phyloP scores from a whole-genome alignment of 1,140 invertebrate genomes.

The Brachystomella parvula region DNA sequence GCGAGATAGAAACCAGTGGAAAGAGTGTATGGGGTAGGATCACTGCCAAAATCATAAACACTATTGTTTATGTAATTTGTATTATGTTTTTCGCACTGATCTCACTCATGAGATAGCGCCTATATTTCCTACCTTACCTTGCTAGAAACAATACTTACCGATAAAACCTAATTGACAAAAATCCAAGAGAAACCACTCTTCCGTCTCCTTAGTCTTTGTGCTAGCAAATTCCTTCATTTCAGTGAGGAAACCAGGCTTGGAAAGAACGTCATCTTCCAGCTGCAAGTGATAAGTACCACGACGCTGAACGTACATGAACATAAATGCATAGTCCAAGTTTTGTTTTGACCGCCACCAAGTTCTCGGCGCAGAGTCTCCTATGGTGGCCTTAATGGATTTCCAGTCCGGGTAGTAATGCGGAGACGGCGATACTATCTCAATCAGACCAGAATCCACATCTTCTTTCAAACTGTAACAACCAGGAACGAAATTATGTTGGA shows the following conservation, averaged over 20 bases:
- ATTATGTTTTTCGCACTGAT: too few relatives aligned
- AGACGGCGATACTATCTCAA: slow-evolving; percentile 82
- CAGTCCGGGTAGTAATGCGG: slow-evolving; percentile 83
- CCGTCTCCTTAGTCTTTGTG: slow-evolving; percentile 61
- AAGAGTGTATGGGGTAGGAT: too few relatives aligned
- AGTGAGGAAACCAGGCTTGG: slow-evolving; percentile 74
- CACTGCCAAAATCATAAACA: too few relatives aligned
- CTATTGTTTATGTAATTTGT: too few relatives aligned
- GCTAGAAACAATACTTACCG: too few relatives aligned
- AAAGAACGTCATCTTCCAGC: slow-evolving; percentile 91
- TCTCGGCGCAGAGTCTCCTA: slow-evolving; percentile 79
- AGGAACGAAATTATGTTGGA: slow-evolving; percentile 2
- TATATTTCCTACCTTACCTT: too few relatives aligned
- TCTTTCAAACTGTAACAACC: slow-evolving; percentile 58
- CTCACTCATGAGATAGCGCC: too few relatives aligned
- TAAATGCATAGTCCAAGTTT: slow-evolving; percentile 88
- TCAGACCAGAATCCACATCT: slow-evolving; percentile 67
- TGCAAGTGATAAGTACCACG: slow-evolving; percentile 54
- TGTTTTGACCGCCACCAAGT: slow-evolving; percentile 94
- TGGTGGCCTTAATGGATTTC: slow-evolving; percentile 57
- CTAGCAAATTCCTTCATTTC: slow-evolving; percentile 86
- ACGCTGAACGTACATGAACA: slow-evolving; percentile 87
- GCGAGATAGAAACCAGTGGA: too few relatives aligned
- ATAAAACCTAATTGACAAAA: slow-evolving; percentile 92
- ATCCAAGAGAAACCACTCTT: slow-evolving; percentile 86